Percentiles rank a stretch among this genome's conserved stretches.
These are phyloP conservation scores for Neopipo cinnamomea DNA, from an alignment of 2,113 vertebrate species.

Conservation along the genomic window DNA sequence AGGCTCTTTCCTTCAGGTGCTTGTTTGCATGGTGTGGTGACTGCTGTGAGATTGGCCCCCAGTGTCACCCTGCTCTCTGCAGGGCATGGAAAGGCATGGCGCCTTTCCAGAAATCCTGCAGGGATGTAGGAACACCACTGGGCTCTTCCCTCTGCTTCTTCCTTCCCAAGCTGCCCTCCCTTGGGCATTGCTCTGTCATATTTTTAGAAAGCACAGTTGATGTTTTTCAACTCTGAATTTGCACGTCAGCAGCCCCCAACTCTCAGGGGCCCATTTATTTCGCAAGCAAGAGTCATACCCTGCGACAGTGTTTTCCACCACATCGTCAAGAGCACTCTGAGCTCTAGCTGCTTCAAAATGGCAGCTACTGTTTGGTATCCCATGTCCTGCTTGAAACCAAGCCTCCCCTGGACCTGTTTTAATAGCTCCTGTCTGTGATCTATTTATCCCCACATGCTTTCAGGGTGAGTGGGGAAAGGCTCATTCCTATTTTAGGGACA, in stretches of 20 bases:
- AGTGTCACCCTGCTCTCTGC: accelerated
- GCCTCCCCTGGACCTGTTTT: not conserved
- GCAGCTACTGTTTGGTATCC: not conserved
- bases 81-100: accelerated
- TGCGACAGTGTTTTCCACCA: not conserved
- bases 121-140: accelerated
- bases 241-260: not conserved
- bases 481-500: not conserved
- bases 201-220: conserved; percentile 17
- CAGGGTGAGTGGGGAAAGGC: not conserved
- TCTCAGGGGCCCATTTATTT: not conserved
- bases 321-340: not conserved
- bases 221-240: not conserved
- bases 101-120: not conserved
- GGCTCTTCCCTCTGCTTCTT: not conserved
- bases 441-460: not conserved
- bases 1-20: not conserved
- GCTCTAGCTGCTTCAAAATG: not conserved
- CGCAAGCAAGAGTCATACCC: not conserved
- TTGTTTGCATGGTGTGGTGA: not conserved
- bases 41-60: accelerated
- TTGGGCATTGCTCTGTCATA: not conserved
- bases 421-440: not conserved
- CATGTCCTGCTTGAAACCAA: not conserved
- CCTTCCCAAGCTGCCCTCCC: not conserved